These are phyloP conservation scores for Drosophila trichaetosa DNA, from an alignment of 2,888 invertebrate genomes.

Conservation along the genomic window DNA sequence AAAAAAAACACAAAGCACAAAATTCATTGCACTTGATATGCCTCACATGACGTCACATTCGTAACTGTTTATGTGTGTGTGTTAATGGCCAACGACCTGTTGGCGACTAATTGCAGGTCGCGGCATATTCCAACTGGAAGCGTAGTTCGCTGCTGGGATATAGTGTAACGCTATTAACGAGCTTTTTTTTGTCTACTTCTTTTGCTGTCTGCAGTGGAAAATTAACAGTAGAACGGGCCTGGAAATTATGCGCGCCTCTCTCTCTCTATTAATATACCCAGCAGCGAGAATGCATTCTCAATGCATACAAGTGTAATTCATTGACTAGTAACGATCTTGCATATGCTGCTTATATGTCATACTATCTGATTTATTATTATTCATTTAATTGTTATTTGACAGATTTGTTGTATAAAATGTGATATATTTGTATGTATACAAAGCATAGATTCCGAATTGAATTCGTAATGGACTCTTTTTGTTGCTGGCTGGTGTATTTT, in stretches of 20 bases:
- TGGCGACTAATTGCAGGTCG: slow-evolving; percentile 50
- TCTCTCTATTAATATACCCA: background rate
- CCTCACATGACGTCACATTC: slow-evolving; percentile 59
- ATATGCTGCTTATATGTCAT: background rate
- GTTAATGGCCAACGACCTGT: slow-evolving; percentile 54
- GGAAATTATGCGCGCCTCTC: background rate
- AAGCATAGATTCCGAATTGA: background rate
- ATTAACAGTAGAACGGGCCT: background rate
- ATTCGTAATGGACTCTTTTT: background rate
- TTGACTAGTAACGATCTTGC: background rate
- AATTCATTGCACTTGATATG: slow-evolving; percentile 57
- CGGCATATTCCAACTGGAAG: slow-evolving; percentile 12
- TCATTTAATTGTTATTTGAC: background rate
- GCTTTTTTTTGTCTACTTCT: slow-evolving; percentile 26
- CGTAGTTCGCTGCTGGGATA: slow-evolving; percentile 18
- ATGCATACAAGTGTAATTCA: background rate
- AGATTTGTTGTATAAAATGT: background rate
- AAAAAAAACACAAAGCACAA: slow-evolving; percentile 53
- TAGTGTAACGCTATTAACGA: slow-evolving; percentile 45
- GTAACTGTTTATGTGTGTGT: background rate
- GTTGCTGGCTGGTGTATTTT: slow-evolving; percentile 32
- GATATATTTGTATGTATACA: background rate
- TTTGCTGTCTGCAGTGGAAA: background rate
- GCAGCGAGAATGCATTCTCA: background rate
- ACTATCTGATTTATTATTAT: background rate